A percentile compares a stretch with the other conserved stretches of the same genome.
Conservation (phyloP, 1,140 invertebrate species). For the Globodera rostochiensis region DNA sequence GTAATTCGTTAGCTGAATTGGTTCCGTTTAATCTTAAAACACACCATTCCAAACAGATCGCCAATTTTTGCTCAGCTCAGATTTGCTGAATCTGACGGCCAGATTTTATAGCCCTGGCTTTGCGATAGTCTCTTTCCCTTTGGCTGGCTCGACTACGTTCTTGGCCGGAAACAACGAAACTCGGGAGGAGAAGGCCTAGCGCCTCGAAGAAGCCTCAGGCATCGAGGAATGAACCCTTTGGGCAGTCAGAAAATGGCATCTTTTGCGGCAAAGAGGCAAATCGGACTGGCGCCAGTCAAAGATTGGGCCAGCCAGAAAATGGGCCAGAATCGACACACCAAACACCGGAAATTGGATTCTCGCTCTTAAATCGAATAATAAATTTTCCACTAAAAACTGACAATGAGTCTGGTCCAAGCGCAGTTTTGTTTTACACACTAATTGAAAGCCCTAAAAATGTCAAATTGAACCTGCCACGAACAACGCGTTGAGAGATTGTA, state of each 20-base stretch:
- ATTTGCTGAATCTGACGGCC: neutral
- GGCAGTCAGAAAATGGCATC: conserved; percentile 4
- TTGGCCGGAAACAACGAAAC: neutral
- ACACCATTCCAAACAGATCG: neutral
- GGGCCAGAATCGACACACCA: conserved; percentile 10
- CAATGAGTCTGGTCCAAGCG: no score
- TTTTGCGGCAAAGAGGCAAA: conserved; percentile 12
- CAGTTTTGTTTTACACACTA: no score
- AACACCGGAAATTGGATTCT: conserved; percentile 11
- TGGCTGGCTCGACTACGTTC: neutral
- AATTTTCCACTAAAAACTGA: neutral
- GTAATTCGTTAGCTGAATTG: no score
- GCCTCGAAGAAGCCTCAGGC: neutral
- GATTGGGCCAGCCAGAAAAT: conserved; percentile 8
- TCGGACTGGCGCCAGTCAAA: conserved; percentile 14
- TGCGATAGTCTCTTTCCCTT: neutral
- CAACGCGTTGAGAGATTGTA: conserved; percentile 97
- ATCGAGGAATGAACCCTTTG: neutral
- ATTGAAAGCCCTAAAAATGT: neutral
- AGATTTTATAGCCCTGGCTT: neutral
- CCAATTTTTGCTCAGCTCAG: neutral
- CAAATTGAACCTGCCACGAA: conserved; percentile 89
- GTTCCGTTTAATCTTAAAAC: neutral
- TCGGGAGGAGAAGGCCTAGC: neutral
- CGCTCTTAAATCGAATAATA: conserved; percentile 7